Conservation (phyloP, 2,797 vertebrate genomes). For the Peromyscus eremicus region DNA sequence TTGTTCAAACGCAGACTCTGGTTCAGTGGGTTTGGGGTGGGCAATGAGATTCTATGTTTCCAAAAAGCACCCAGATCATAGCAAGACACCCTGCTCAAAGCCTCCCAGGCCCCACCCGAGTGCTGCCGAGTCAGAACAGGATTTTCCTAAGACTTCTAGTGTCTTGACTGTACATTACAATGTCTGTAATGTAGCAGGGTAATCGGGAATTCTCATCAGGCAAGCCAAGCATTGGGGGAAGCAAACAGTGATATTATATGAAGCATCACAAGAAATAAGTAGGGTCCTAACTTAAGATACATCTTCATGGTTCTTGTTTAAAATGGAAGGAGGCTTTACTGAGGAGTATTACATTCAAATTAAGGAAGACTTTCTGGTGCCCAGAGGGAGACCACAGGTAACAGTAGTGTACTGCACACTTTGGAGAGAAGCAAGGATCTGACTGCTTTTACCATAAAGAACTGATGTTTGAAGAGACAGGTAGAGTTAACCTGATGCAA, state of each 20-base stretch:
- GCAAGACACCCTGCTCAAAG: background rate
- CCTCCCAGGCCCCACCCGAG: background rate
- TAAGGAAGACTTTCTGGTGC: background rate
- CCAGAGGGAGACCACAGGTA: background rate
- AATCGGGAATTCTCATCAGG: background rate
- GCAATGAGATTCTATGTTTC: background rate
- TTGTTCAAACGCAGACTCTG: constrained; percentile 25
- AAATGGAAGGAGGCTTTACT: background rate
- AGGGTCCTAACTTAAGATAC: constrained; percentile 17
- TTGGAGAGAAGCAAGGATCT: background rate
- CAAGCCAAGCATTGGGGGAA: background rate
- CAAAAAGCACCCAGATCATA: background rate
- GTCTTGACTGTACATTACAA: background rate
- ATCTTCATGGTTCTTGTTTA: background rate
- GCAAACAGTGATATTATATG: background rate
- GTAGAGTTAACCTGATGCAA: background rate
- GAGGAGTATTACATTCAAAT: background rate
- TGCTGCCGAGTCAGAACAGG: background rate
- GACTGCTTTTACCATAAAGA: background rate
- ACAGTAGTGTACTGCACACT: background rate
- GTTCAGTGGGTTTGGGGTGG: background rate
- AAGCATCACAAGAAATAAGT: constrained; percentile 16
- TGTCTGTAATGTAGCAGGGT: background rate
- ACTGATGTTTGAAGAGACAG: background rate
- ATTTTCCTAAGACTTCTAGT: constrained; percentile 33